These are phyloP conservation scores for Eupithecia abbreviata DNA, from an alignment of 2,888 invertebrate genomes.

Conservation along the genomic window DNA sequence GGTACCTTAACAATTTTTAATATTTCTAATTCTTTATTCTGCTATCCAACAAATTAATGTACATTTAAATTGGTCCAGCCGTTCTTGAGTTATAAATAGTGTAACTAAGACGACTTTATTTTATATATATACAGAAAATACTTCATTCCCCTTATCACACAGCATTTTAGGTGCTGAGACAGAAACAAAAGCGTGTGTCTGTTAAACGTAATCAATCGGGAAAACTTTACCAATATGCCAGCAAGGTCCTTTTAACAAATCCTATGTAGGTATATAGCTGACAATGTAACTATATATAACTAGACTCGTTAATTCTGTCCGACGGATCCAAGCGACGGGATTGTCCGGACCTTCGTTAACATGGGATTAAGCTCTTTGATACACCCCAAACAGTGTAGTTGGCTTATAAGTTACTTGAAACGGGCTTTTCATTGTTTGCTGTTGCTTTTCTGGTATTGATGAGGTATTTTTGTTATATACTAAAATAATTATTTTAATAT, in stretches of 20 bases:
- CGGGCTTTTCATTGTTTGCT: conserved; percentile 18
- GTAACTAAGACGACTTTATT: no score
- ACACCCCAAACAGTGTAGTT: conserved; percentile 48
- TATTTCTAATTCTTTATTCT: no score
- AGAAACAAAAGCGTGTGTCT: neutral
- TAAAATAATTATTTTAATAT: neutral
- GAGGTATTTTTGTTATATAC: neutral
- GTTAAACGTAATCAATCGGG: neutral
- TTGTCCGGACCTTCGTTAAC: conserved; percentile 70
- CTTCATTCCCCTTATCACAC: neutral
- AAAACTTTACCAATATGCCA: neutral
- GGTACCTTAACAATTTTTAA: no score
- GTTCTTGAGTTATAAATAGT: no score
- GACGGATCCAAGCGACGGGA: conserved; percentile 55
- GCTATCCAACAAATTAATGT: no score
- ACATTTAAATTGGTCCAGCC: no score
- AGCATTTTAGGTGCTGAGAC: neutral
- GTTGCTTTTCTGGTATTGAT: conserved; percentile 7
- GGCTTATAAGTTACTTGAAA: conserved; percentile 32
- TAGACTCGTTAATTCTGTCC: conserved; percentile 67
- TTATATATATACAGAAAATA: no score
- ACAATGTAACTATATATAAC: conserved; percentile 19
- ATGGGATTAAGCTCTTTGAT: conserved; percentile 67
- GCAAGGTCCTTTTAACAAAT: conserved; percentile 20
- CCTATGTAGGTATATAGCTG: neutral